Base-by-base conservation (phyloP, 2,888 invertebrate species). In the Carcina quercana region DNA sequence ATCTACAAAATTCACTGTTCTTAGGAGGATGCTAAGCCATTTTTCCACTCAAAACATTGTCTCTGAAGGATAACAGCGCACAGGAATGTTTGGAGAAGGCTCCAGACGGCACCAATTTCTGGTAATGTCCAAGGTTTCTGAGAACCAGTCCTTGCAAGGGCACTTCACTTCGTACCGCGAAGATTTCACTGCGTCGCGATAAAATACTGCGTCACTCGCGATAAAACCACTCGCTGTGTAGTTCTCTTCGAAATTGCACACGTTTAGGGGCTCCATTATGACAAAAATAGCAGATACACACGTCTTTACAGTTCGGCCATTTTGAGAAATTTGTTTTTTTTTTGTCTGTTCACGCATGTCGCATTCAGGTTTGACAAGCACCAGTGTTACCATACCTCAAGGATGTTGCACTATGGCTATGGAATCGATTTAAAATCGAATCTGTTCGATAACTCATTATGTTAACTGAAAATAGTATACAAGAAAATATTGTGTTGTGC, bases 291-390 rank as follows among this genome's bases (percentile, higher is more conserved):
- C 52, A 56, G 54, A 53, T 64, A 60, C 55, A 72, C 67, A 79
- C 80, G 78, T 80, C 74, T 72, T 74, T 74, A 83, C 57, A 73
- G 60, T 75, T 76, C 82, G 67, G 82, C 82, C 82, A 83, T 83
- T 79, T 83, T 82, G 82, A 59, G 49, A 56, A 65, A 67, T 5
- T 24, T 24, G n/a, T n/a, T 20, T 20, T 20, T 8, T 20, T 7
- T 20, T 20, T n/a, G n/a, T n/a, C n/a, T n/a, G n/a, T n/a, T n/a
- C n/a, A n/a, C n/a, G n/a, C n/a, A n/a, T n/a, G n/a, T n/a, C n/a
- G n/a, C n/a, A n/a, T n/a, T n/a, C n/a, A n/a, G n/a, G n/a, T n/a
- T n/a, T n/a, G n/a, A n/a, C n/a, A n/a, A n/a, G n/a, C n/a, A n/a
- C n/a, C n/a, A n/a, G n/a, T n/a, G n/a, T n/a, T n/a, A n/a, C n/a